A percentile compares a stretch with the other conserved stretches of the same genome.
Conservation (phyloP, 2,888 invertebrate species). For the Stenotaenia linearis region DNA sequence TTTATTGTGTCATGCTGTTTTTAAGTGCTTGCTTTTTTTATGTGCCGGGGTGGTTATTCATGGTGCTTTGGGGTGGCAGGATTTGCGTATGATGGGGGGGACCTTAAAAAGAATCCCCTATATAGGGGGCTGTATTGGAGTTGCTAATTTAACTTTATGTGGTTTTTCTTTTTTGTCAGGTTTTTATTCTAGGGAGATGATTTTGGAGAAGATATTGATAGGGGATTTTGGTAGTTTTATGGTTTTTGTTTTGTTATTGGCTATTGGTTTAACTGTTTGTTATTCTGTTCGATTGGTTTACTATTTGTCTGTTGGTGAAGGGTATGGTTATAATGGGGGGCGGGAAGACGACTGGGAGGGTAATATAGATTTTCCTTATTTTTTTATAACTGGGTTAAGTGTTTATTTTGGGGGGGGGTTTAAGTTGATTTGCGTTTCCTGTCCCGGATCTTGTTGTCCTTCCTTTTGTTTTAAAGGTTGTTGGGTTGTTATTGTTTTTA, state of each 20-base stretch:
- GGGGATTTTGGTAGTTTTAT: neutral
- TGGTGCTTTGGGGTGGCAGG: constrained; percentile 58
- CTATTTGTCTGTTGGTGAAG: neutral
- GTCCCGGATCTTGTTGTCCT: neutral
- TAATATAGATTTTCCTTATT: neutral
- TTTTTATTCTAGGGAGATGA: constrained; percentile 44
- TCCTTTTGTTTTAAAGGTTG: neutral
- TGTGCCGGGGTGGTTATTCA: constrained; percentile 66
- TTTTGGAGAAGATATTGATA: constrained; percentile 36
- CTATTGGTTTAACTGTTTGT: constrained; percentile 16
- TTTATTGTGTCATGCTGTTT: constrained; percentile 65
- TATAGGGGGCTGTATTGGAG: constrained; percentile 6
- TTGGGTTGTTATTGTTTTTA: neutral
- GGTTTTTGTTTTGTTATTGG: constrained; percentile 28
- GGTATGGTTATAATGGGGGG: neutral
- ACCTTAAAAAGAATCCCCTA: neutral
- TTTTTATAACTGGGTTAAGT: neutral
- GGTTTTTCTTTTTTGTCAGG: constrained; percentile 43
- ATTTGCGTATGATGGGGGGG: constrained; percentile 55
- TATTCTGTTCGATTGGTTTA: constrained; percentile 20
- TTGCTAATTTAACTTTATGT: constrained; percentile 39
- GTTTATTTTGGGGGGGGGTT: neutral
- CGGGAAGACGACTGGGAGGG: neutral
- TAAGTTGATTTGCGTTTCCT: neutral
- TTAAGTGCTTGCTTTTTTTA: constrained; percentile 69